A percentile compares a stretch with the other conserved stretches of the same genome.
Evolutionary conservation across 2,797 vertebrate genomes (phyloP).

Genomic region (Propithecus deckenii): DNA sequence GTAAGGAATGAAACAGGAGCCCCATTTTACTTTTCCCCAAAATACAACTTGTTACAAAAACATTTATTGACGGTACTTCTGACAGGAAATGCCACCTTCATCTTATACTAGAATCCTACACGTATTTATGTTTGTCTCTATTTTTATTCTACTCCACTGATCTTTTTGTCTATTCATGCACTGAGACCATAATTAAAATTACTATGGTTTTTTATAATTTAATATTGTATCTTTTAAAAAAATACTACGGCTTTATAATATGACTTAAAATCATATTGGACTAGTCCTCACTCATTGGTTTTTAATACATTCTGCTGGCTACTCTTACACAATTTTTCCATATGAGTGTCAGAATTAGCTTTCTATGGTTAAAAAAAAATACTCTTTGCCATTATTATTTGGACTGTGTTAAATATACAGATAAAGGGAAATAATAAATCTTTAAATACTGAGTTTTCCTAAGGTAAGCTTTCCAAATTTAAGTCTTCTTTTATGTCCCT

Average conservation of each 20-base stretch:
- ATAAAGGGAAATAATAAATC: background rate
- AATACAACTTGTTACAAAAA: slow-evolving; percentile 17
- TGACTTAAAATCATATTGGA: background rate
- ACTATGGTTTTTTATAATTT: background rate
- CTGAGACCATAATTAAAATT: background rate
- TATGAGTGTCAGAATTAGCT: background rate
- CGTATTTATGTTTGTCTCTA: background rate
- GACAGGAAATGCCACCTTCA: background rate
- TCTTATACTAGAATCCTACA: background rate
- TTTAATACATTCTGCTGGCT: background rate
- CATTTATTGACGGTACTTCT: background rate
- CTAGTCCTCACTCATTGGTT: background rate
- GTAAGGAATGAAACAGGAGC: background rate
- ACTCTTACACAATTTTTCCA: background rate
- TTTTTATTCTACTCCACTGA: background rate
- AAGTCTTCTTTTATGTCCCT: background rate
- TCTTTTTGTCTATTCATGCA: background rate
- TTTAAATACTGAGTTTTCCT: background rate
- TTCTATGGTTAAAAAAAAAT: background rate
- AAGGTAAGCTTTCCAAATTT: background rate
- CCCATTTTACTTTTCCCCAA: background rate
- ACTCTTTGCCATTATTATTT: background rate
- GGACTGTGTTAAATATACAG: background rate
- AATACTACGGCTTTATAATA: background rate
- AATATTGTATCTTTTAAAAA: background rate